Conservation (phyloP, 2,113 vertebrate genomes). For the Lota lota region DNA sequence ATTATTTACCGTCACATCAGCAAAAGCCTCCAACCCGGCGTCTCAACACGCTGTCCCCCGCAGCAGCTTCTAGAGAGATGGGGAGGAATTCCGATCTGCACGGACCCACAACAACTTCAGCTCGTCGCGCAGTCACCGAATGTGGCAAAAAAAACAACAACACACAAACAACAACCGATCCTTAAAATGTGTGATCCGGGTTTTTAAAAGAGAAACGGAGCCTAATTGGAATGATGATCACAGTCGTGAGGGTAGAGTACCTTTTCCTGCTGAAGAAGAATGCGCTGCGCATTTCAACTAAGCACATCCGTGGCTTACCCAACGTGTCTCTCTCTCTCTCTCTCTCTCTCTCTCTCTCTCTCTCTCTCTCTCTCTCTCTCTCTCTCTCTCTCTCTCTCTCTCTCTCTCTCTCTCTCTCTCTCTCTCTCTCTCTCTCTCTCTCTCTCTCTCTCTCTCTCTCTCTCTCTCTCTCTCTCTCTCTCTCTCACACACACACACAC, state of each 20-base stretch:
- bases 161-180: not conserved
- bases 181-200: not conserved
- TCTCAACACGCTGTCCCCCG: no score
- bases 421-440: not conserved
- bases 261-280: conserved; percentile 30
- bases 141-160: not conserved
- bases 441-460: conserved; percentile 2
- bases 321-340: not conserved
- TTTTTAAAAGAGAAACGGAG: not conserved
- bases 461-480: conserved; percentile 2
- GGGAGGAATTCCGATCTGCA: no score
- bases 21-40: no score
- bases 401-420: not conserved
- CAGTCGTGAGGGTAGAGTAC: not conserved
- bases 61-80: no score
- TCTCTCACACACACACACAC: not conserved
- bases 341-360: not conserved
- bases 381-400: not conserved
- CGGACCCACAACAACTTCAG: not conserved
- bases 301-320: not conserved
- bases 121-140: conserved; percentile 15
- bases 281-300: conserved; percentile 56
- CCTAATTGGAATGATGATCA: not conserved
- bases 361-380: not conserved
- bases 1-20: conserved; percentile 30